Base-by-base conservation (phyloP, 2,888 invertebrate genomes). In the Acleris laterana region DNA sequence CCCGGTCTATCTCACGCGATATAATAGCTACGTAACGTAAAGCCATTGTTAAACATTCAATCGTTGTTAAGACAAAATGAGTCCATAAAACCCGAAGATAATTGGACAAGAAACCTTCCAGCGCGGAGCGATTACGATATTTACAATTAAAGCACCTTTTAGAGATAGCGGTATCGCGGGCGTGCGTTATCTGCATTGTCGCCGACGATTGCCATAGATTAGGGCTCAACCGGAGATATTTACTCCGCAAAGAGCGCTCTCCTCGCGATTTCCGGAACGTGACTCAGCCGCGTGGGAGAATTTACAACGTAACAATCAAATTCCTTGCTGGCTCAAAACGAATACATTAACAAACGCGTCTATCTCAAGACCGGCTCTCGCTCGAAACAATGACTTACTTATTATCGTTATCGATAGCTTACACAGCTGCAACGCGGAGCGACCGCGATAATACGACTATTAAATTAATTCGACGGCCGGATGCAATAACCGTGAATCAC, bases 331-430 rank as follows among this genome's bases (percentile, higher is more conserved):
- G 44, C 51, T 62, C 51, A 49, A 70, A 64, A 63, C 67, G 62
- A 67, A 49, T 56, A 68, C 51, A 52, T 56, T 50, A 53, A 59
- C 61, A 46, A 61, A 65, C 44, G 46, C 56, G 44, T 25, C 46
- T 57, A 57, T 62, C 61, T 50, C 44, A 25, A 55, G 49, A 65
- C 73, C 69, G 74, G 72, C 71, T 74, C 71, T 75, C 71, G 76
- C 71, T 75, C 71, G 76, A 80, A 86, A 85, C 85, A 87, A 86
- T 83, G 82, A 80, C 78, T 82, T 85, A 84, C 85, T 87, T 77
- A 83, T 62, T 57, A 75, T 69, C 76, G 79, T 84, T 85, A 85
- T 84, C 87, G 77, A 81, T 81, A 83, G 82, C 80, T 87, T 84
- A 83, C 83, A 84, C 87, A 89, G 87, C 86, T 88, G 88, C 38